Percentiles rank a stretch among this genome's conserved stretches.
Conservation (phyloP, 2,113 vertebrate genomes). For the Pygathrix nemaeus region DNA sequence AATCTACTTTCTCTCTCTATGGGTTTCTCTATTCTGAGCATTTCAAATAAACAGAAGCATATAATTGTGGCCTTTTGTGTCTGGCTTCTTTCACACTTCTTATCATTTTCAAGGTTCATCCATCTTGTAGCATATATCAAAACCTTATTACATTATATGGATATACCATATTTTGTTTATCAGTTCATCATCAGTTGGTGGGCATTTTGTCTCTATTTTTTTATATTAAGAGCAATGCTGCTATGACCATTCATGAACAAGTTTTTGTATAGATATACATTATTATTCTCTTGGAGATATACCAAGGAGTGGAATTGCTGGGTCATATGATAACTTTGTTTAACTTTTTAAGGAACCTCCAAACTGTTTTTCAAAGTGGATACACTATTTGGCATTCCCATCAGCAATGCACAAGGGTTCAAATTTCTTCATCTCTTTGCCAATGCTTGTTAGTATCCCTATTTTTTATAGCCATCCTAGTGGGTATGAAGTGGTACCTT, state of each 20-base stretch:
- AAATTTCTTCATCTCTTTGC: not conserved
- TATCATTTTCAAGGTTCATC: not conserved
- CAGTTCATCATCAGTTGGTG: not conserved
- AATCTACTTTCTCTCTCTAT: not conserved
- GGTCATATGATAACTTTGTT: not conserved
- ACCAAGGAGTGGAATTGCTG: not conserved
- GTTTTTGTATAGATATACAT: not conserved
- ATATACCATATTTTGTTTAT: not conserved
- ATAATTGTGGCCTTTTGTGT: not conserved
- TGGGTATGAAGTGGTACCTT: not conserved
- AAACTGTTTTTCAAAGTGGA: not conserved
- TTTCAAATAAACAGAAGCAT: not conserved
- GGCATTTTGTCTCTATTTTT: not conserved
- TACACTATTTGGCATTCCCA: not conserved
- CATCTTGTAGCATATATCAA: not conserved
- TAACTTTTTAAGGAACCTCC: not conserved
- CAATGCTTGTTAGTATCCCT: not conserved
- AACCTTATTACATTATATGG: not conserved
- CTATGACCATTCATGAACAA: not conserved
- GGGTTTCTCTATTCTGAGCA: not conserved
- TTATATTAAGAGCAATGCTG: not conserved
- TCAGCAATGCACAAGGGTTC: not conserved
- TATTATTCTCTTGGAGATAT: not conserved
- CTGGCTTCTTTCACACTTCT: not conserved
- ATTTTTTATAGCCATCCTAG: not conserved